phyloP scores from a whole-genome alignment of 1,140 invertebrate species.

The Medauroidea extradentata region DNA sequence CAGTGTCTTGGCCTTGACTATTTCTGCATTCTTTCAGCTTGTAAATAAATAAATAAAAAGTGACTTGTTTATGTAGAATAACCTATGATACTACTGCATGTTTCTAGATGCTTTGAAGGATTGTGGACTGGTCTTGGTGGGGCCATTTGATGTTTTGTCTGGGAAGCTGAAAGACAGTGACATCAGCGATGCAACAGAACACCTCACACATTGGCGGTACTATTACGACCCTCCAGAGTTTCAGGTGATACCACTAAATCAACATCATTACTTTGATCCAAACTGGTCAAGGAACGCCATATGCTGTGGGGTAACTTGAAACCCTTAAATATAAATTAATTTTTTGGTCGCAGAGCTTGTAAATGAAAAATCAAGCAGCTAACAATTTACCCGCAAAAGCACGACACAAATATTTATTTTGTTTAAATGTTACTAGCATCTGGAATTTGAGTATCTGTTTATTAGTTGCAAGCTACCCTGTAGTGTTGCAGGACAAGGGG shows the following conservation, averaged over 20 bases:
- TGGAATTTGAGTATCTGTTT: no score
- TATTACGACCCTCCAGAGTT: constrained; percentile 94
- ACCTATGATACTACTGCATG: background rate
- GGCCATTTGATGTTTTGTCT: constrained; percentile 79
- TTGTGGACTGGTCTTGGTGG: constrained; percentile 70
- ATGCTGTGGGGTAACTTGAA: background rate
- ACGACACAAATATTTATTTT: no score
- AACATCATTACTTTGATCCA: background rate
- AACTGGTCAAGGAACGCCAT: background rate
- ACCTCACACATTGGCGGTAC: constrained; percentile 82
- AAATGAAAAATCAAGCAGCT: no score
- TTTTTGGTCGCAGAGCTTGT: background rate
- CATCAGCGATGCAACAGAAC: constrained; percentile 53
- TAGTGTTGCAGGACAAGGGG: no score
- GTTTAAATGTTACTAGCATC: no score
- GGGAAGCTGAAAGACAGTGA: constrained; percentile 56
- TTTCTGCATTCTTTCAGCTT: background rate
- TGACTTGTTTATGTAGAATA: background rate
- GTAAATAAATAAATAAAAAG: background rate
- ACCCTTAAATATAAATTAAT: no score
- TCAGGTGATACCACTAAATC: constrained; percentile 51
- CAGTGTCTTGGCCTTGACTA: no score
- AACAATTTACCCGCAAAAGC: no score
- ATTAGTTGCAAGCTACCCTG: no score
- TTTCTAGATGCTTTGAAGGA: constrained; percentile 56